Conservation (phyloP, 2,888 invertebrate genomes). For the Perizoma flavofasciatum region DNA sequence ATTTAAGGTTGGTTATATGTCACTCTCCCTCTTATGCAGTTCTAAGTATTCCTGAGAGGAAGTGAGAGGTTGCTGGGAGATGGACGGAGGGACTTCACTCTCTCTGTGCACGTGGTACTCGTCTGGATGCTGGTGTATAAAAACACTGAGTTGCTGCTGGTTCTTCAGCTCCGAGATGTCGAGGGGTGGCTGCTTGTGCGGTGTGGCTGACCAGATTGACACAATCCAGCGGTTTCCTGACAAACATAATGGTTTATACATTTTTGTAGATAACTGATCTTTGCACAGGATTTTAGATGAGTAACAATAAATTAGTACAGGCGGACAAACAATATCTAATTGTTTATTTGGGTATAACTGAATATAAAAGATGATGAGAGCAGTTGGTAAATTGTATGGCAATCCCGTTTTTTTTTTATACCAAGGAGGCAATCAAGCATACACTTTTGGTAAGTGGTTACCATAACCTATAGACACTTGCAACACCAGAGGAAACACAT, state of each 20-base stretch:
- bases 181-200: conserved; percentile 91
- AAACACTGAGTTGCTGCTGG: conserved; percentile 61
- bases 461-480: no score
- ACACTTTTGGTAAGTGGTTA: no score
- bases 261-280: no score
- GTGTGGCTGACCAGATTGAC: conserved; percentile 92
- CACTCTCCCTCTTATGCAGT: conserved; percentile 91
- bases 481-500: no score
- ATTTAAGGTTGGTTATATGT: conserved; percentile 84
- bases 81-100: conserved; percentile 59
- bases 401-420: no score
- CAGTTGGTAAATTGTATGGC: no score
- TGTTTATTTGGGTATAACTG: no score
- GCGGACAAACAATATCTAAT: no score
- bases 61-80: conserved; percentile 69
- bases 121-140: conserved; percentile 57
- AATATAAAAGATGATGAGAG: no score
- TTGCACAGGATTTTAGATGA: no score
- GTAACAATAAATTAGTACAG: no score
- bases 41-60: conserved; percentile 84
- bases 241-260: not conserved
- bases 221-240: conserved; percentile 93
- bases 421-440: no score
- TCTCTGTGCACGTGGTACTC: conserved; percentile 56
- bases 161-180: conserved; percentile 90